Evolutionary conservation across 92 coral and sea anemone species (phyloP).

Genomic region (Desmophyllum pertusum): DNA sequence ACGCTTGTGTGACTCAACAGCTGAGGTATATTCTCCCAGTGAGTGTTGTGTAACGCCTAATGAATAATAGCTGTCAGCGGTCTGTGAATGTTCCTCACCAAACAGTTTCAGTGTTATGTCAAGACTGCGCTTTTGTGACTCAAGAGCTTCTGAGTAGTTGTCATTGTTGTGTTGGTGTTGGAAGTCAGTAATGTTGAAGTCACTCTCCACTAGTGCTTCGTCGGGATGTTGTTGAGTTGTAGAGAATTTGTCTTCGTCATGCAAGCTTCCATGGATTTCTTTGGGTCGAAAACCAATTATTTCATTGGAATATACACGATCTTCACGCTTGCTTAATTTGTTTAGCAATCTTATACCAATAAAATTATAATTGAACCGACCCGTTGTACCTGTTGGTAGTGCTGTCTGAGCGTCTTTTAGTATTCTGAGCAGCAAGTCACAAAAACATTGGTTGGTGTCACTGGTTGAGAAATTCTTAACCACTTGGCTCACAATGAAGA

Average conservation of each 20-base stretch:
- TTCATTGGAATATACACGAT: background rate
- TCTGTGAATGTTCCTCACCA: background rate
- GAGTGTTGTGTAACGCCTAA: too few species aligned
- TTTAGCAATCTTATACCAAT: background rate
- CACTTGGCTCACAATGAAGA: background rate
- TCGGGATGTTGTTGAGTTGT: too few species aligned
- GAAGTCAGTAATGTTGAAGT: background rate
- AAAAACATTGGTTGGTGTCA: background rate
- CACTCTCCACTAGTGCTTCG: too few species aligned
- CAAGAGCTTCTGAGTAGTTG: background rate
- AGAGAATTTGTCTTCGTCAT: background rate
- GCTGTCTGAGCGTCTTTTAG: background rate
- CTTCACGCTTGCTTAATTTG: background rate
- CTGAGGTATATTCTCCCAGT: background rate
- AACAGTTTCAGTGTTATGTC: background rate
- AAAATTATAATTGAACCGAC: background rate
- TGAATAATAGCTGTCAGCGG: constrained; percentile 1
- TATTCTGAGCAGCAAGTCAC: background rate
- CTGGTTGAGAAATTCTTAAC: background rate
- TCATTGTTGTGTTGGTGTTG: background rate
- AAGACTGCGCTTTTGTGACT: background rate
- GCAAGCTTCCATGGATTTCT: background rate
- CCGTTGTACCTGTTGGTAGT: background rate
- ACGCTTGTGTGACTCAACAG: background rate
- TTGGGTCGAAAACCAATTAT: background rate